Evolutionary conservation across 2,797 vertebrate species (phyloP).

Genomic region (Melanotaenia nigrans): DNA sequence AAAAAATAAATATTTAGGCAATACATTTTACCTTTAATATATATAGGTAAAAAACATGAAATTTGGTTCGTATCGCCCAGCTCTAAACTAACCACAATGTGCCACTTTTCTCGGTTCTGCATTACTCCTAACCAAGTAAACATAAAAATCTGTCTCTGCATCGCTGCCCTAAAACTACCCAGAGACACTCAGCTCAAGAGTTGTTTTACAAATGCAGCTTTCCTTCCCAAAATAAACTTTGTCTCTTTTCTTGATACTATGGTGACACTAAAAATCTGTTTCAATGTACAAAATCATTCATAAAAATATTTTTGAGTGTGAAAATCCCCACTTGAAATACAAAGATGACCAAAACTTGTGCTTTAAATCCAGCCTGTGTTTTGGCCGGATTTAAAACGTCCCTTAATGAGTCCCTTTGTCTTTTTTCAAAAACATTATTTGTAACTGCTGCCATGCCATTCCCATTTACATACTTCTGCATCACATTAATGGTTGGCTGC

Average conservation of each 20-base stretch:
- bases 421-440: not conserved
- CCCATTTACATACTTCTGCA: not conserved
- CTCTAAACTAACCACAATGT: not conserved
- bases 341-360: not conserved
- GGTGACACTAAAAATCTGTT: not conserved
- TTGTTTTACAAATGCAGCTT: not conserved
- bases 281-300: not conserved
- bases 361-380: not conserved
- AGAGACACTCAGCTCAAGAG: not conserved
- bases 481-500: slow-evolving; percentile 22
- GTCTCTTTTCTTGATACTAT: not conserved
- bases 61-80: too few relatives aligned
- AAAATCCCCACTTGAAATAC: not conserved
- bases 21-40: too few relatives aligned
- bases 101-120: not conserved
- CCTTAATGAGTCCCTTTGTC: not conserved
- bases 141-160: not conserved
- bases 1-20: too few relatives aligned
- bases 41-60: too few relatives aligned
- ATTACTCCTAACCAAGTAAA: not conserved
- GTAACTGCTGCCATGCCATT: slow-evolving; percentile 3
- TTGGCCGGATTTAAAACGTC: too few relatives aligned
- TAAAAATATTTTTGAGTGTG: not conserved
- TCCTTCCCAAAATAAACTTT: not conserved
- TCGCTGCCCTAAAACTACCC: not conserved